These are phyloP conservation scores for Alca torda DNA, from an alignment of 2,797 vertebrate genomes.

Conservation along the genomic window DNA sequence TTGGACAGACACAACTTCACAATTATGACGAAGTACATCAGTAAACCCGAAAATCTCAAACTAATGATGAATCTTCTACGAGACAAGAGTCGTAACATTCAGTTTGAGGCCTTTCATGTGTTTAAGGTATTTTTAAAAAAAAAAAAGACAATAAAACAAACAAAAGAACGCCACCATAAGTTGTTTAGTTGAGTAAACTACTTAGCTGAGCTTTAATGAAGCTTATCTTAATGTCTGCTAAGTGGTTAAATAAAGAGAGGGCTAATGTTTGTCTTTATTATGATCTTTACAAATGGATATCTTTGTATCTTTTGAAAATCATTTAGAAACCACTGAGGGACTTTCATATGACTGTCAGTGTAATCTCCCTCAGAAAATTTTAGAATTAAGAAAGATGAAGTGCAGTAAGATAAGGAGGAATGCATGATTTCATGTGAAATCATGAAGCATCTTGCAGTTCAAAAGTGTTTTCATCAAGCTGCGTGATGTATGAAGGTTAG, in stretches of 20 bases:
- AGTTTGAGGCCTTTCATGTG: slow-evolving; percentile 88
- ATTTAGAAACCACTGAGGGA: background rate
- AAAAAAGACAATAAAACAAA: background rate
- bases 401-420: background rate
- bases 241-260: background rate
- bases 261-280: background rate
- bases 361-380: background rate
- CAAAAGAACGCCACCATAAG: background rate
- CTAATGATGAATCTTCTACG: slow-evolving; percentile 88
- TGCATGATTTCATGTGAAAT: background rate
- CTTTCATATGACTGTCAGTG: background rate
- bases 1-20: slow-evolving; percentile 87
- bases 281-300: background rate
- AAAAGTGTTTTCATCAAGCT: background rate
- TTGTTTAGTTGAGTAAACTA: background rate
- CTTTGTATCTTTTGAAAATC: background rate
- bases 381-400: background rate
- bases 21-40: slow-evolving; percentile 89
- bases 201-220: background rate
- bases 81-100: slow-evolving; percentile 88
- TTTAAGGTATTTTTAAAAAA: slow-evolving; percentile 80
- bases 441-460: background rate
- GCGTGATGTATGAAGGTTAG: background rate
- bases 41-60: slow-evolving; percentile 88
- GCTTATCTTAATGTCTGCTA: background rate